Conservation (phyloP, 2,888 invertebrate genomes). For the Synergus gifuensis region DNA sequence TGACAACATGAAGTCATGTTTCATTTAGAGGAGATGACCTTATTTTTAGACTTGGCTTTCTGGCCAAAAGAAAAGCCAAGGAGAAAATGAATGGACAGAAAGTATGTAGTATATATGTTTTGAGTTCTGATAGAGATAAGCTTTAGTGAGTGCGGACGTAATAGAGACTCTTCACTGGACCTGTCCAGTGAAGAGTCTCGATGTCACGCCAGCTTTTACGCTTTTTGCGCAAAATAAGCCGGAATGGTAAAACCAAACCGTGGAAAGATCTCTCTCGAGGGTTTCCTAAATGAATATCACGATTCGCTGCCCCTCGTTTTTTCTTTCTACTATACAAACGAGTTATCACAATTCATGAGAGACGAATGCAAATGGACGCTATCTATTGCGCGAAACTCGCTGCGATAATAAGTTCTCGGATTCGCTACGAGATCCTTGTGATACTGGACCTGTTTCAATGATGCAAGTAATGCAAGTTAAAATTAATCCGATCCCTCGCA, state of each 20-base stretch:
- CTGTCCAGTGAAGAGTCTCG: not conserved
- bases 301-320: not conserved
- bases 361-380: conserved; percentile 13
- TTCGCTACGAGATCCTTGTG: conserved; percentile 8
- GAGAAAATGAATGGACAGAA: not conserved
- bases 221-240: not conserved
- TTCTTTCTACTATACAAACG: conserved; percentile 1
- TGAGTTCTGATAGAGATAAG: conserved; percentile 39
- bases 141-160: conserved; percentile 5
- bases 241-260: not conserved
- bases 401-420: conserved; percentile 41
- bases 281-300: conserved; percentile 7
- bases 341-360: conserved; percentile 23
- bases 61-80: not conserved
- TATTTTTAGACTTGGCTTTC: conserved; percentile 9
- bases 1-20: conserved; percentile 40
- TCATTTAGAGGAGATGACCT: conserved; percentile 22
- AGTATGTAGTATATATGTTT: conserved; percentile 5
- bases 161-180: not conserved
- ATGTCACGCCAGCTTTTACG: not conserved
- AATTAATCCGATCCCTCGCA: conserved; percentile 40
- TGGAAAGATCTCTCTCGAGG: not conserved
- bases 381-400: conserved; percentile 36
- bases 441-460: conserved; percentile 37
- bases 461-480: conserved; percentile 36